Base-by-base conservation (phyloP, 2,888 invertebrate species). In the Nephrotoma appendiculata region DNA sequence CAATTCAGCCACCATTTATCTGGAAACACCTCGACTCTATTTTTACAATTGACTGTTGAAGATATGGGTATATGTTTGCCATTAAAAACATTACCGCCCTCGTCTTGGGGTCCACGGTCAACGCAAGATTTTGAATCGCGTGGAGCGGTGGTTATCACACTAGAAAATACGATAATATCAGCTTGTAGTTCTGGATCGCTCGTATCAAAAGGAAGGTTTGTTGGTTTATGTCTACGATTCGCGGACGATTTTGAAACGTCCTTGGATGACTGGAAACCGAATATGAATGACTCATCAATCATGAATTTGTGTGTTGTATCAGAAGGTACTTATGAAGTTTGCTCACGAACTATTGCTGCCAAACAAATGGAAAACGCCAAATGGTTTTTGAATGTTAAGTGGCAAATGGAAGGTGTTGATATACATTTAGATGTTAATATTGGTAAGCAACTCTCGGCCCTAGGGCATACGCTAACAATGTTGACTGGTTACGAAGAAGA, bases 321-420 rank as follows among this genome's bases (percentile, higher is more conserved):
- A 9, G 98, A 98, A 91, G 99, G 99, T 15, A 99, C 99, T 1
- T 99, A 99, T 90, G 98, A 99, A 92, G 98, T 99, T 5, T 92
- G 92, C 86, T 92, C 92, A 0, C 93, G 98, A 87, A 99, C 99
- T 0, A 95, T 96, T 86, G 97, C 97, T 7, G 96, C 96, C 48
- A 96, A 97, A 90, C 96, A 95, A 88, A 93, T 94, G 94, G 97
- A 97, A 91, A 97, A 98, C 91, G 99, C 99, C 3, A 99, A 99
- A 91, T 99, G 99, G 99, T 95, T 99, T 90, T 93, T 99, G 87
- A 99, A 99, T 92, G 98, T 99, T 0, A 96, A 98, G 88, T 99
- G 99, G 98, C 97, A 99, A 92, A 99, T 99, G 99, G 98, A 99
- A 91, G 99, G 99, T 86, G 98, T 99, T 7, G 98, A 98, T 90